phyloP scores from a whole-genome alignment of 2,888 invertebrate species.

The Andrena bicolor region DNA sequence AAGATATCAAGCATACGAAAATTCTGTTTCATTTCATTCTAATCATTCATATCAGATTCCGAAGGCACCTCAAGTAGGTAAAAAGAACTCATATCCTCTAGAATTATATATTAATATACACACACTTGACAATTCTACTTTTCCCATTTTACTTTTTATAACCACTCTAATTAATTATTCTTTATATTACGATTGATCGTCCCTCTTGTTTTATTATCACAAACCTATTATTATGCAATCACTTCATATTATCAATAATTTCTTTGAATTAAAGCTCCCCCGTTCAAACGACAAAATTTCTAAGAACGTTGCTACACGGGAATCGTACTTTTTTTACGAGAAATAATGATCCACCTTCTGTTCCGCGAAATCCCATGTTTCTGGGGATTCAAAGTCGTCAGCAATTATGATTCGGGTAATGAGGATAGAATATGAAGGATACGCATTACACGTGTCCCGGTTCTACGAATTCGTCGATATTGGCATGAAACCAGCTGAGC shows the following conservation, averaged over 20 bases:
- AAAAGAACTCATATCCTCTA: neutral
- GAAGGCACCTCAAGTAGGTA: neutral
- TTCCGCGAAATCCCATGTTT: neutral
- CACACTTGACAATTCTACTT: neutral
- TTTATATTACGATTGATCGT: no score
- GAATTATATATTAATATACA: neutral
- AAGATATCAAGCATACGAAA: neutral
- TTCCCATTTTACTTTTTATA: neutral
- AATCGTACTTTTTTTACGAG: neutral
- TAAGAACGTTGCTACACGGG: neutral
- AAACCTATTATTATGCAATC: slow-evolving; percentile 10
- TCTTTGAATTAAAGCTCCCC: neutral
- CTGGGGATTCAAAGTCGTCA: neutral
- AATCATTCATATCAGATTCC: neutral
- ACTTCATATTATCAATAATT: neutral
- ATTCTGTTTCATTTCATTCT: neutral
- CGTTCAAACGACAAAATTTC: neutral
- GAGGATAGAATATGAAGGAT: slow-evolving; percentile 11
- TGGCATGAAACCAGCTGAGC: slow-evolving; percentile 72
- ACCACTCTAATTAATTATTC: neutral
- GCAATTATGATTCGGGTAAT: slow-evolving; percentile 46
- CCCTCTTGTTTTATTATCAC: neutral
- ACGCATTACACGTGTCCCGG: slow-evolving; percentile 42
- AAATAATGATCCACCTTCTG: slow-evolving; percentile 1
- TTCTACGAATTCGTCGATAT: slow-evolving; percentile 64